Conservation (phyloP, 2,888 invertebrate species). For the Sarcophaga subvicina region DNA sequence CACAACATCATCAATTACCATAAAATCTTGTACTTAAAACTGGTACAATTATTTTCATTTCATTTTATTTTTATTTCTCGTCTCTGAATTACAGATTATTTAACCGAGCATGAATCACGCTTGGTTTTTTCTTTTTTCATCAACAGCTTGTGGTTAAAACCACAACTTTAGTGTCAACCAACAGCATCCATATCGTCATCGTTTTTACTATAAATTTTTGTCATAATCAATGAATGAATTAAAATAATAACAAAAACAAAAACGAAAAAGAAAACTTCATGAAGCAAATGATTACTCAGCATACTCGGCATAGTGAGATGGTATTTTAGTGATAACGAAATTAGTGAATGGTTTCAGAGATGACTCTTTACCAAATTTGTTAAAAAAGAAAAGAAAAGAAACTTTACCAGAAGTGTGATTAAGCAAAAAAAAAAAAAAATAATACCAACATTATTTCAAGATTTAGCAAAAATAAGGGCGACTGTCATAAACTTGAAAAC, state of each 20-base stretch:
- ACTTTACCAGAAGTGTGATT: conserved; percentile 10
- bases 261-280: not conserved
- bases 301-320: conserved; percentile 44
- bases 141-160: conserved; percentile 49
- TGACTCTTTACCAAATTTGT: conserved; percentile 35
- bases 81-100: conserved; percentile 40
- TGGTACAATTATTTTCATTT: conserved; percentile 18
- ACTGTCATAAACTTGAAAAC: conserved; percentile 64
- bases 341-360: conserved; percentile 7
- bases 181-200: conserved; percentile 46
- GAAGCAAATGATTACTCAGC: conserved; percentile 55
- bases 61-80: conserved; percentile 17
- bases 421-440: conserved; percentile 17
- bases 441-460: not conserved
- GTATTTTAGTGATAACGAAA: conserved; percentile 54
- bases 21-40: conserved; percentile 45
- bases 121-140: conserved; percentile 27
- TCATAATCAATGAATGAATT: conserved; percentile 55
- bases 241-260: not conserved
- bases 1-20: conserved; percentile 32
- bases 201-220: conserved; percentile 53
- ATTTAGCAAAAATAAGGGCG: conserved; percentile 7
- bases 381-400: conserved; percentile 5
- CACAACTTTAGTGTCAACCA: conserved; percentile 43
- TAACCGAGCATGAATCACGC: conserved; percentile 60